phyloP scores from a whole-genome alignment of 1,140 invertebrate species.

The Trissolcus basalis region DNA sequence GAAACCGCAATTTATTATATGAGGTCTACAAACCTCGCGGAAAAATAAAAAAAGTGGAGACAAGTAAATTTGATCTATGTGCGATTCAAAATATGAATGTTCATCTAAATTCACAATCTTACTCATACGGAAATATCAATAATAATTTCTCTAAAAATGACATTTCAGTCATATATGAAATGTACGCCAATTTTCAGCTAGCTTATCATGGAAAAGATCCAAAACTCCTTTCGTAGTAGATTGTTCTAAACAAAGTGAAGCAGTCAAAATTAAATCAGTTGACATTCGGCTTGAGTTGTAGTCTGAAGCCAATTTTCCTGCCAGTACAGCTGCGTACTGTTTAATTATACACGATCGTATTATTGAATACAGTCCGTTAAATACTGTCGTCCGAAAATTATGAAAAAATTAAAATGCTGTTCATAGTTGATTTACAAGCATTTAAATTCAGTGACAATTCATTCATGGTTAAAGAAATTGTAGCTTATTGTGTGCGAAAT shows the following conservation, averaged over 20 bases:
- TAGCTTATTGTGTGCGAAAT: not conserved
- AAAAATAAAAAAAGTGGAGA: too few species aligned
- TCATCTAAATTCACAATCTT: not conserved
- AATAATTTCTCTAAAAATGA: not conserved
- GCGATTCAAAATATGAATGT: not conserved
- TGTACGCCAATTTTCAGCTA: not conserved
- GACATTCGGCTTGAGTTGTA: conserved; percentile 65
- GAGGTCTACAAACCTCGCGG: too few species aligned
- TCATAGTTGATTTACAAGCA: conserved; percentile 44
- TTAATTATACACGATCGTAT: conserved; percentile 63
- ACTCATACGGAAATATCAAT: not conserved
- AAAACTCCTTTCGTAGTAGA: conserved; percentile 14
- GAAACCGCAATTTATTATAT: not conserved
- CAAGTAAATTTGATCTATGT: not conserved
- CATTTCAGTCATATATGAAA: not conserved
- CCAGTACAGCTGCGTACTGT: conserved; percentile 63
- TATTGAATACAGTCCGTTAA: conserved; percentile 60
- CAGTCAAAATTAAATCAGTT: conserved; percentile 59
- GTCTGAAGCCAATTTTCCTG: conserved; percentile 38
- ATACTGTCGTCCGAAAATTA: conserved; percentile 32
- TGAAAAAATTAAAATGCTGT: not conserved
- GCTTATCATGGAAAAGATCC: not conserved
- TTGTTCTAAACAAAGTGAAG: conserved; percentile 58
- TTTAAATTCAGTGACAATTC: not conserved
- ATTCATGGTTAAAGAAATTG: not conserved